Evolutionary conservation across 2,113 vertebrate genomes (phyloP), one percentile per base, ranked within the genome.

Genomic region (Oxyura jamaicensis): DNA sequence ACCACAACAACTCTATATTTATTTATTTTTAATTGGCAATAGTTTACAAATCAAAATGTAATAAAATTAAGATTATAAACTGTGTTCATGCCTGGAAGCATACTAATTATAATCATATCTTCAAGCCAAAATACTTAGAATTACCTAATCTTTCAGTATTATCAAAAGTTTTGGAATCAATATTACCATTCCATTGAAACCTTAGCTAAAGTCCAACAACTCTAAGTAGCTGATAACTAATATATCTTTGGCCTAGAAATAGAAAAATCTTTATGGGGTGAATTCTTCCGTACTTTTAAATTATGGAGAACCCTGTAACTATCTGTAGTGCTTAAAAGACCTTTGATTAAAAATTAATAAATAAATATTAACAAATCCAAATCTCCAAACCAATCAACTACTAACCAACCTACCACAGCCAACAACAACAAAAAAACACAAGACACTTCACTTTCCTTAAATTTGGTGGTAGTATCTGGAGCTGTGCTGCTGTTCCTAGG

Each of bases 401-500:
- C 4, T 12, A n/a, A 15, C 11, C 35, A 33, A 48, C 46, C 46
- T 48, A 48, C 46, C 46, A 48, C 20, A 48, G 10, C 46, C 46
- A 48, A 46, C 8, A 46, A 44, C 44, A 46, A 41, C 12, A 44
- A 58, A 20, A 5, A 16, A 28, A 63, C 20, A 48, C 20, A 48
- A 21, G 20, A 19, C 17, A 48, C 46, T 48, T 22, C 4, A 12
- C 2, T 11, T 75, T 42, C 22, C 26, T 55, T 33, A 88, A 82
- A 65, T 75, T 42, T 31, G 46, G 12, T 28, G n/a, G 19, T 28
- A 25, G 8, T 16, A 33, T 46, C 6, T 20, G 42, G 21, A 77
- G 2, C 33, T 2, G 28, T 5, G 2, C 3, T 56, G 2, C 7
- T 28, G 22, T 23, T 69, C 4, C 7, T 5, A 53, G 39, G 21